Evolutionary conservation across 2,888 invertebrate species (phyloP).

Genomic region (Drosophila nr. fundita): DNA sequence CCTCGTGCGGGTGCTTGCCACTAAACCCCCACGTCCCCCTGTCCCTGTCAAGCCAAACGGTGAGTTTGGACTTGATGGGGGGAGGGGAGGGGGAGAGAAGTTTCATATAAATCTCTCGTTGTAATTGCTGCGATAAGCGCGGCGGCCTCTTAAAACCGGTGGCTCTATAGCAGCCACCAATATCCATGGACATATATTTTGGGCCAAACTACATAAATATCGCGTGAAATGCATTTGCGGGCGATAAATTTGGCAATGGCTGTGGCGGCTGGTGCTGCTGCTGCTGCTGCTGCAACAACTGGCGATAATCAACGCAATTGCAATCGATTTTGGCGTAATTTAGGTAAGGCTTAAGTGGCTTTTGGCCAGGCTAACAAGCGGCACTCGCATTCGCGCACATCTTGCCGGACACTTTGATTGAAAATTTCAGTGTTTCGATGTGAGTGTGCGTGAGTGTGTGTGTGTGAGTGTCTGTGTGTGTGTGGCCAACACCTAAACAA

Average conservation of each 20-base stretch:
- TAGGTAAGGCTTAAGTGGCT: conserved; percentile 76
- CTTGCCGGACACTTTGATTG: conserved; percentile 56
- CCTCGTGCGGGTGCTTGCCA: conserved; percentile 65
- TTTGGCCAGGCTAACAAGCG: conserved; percentile 62
- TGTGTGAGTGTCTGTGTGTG: conserved; percentile 43
- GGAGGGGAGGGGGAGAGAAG: not conserved
- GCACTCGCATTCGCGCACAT: conserved; percentile 24
- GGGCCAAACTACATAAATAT: conserved; percentile 77
- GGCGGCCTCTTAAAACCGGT: conserved; percentile 74
- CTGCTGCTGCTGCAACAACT: conserved; percentile 49
- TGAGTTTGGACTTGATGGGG: not conserved
- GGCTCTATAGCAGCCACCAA: conserved; percentile 56
- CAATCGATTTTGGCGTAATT: conserved; percentile 80
- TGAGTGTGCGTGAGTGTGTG: conserved; percentile 9
- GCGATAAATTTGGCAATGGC: conserved; percentile 76
- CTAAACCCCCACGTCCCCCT: not conserved
- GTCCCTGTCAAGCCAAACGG: not conserved
- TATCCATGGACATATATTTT: conserved; percentile 47
- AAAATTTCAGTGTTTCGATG: conserved; percentile 36
- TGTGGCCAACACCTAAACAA: conserved; percentile 49
- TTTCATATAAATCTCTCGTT: conserved; percentile 75
- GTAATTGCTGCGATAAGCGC: conserved; percentile 77
- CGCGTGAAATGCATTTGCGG: conserved; percentile 78
- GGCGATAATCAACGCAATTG: conserved; percentile 80
- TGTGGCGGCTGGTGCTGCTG: conserved; percentile 1